phyloP scores from a whole-genome alignment of 1,140 invertebrate genomes.

The Apis cerana region DNA sequence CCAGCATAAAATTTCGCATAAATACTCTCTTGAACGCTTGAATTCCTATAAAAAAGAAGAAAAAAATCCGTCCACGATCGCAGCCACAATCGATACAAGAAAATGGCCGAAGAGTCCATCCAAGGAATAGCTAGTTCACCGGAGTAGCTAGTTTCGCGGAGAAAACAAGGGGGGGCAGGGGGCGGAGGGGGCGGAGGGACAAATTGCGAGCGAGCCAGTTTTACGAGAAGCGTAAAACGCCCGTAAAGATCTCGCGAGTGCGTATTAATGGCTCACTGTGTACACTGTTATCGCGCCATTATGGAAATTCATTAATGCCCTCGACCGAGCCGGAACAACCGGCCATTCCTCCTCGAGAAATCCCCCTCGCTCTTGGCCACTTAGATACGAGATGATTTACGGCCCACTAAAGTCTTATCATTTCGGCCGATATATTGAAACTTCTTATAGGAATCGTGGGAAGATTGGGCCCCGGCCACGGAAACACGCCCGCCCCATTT shows the following conservation, averaged over 20 bases:
- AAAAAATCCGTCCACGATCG: neutral
- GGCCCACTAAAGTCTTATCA: conserved; percentile 44
- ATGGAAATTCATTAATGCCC: conserved; percentile 52
- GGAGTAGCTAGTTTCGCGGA: neutral
- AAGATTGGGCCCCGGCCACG: neutral
- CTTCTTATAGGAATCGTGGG: conserved; percentile 42
- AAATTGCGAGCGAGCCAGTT: conserved; percentile 31
- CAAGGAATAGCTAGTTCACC: too few species aligned
- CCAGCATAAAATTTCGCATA: too few species aligned
- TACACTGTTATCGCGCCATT: conserved; percentile 50
- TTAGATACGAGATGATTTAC: conserved; percentile 53
- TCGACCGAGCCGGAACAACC: conserved; percentile 27
- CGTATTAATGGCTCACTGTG: conserved; percentile 49
- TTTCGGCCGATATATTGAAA: conserved; percentile 42
- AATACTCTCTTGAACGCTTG: too few species aligned
- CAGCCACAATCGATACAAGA: neutral
- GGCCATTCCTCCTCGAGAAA: conserved; percentile 29
- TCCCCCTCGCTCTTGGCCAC: conserved; percentile 30
- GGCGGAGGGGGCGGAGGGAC: neutral
- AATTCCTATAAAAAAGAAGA: too few species aligned
- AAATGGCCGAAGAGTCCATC: neutral
- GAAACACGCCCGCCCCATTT: neutral
- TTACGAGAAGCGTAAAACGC: conserved; percentile 51
- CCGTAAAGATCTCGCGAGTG: conserved; percentile 48
- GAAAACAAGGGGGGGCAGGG: neutral